Conservation (phyloP, 2,113 vertebrate species). For the Solea senegalensis region DNA sequence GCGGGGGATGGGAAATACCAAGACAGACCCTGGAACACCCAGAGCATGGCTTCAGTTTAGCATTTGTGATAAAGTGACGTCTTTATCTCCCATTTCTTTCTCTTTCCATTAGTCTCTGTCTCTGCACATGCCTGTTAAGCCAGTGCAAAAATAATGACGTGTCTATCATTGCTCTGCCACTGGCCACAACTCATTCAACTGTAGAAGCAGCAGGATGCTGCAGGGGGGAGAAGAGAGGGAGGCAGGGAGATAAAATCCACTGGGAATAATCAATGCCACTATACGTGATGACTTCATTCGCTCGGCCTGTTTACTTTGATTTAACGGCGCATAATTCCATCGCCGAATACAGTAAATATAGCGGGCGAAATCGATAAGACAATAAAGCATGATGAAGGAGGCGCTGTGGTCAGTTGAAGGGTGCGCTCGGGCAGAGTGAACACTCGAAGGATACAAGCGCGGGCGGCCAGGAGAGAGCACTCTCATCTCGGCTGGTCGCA, state of each 20-base stretch:
- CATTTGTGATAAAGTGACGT: constrained; percentile 47
- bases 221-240: constrained; percentile 12
- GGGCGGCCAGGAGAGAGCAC: constrained; percentile 33
- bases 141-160: constrained; percentile 60
- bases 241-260: constrained; percentile 38
- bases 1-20: constrained; percentile 56
- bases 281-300: constrained; percentile 67
- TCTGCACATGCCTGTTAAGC: constrained; percentile 26
- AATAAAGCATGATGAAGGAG: constrained; percentile 43
- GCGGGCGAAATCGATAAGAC: constrained; percentile 53
- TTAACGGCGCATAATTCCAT: constrained; percentile 63
- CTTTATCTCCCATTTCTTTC: constrained; percentile 21
- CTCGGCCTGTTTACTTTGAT: constrained; percentile 54
- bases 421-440: constrained; percentile 23
- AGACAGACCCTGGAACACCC: constrained; percentile 42
- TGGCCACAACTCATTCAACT: constrained; percentile 62
- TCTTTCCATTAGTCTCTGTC: constrained; percentile 11
- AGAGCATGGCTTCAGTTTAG: constrained; percentile 42
- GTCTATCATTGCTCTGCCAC: constrained; percentile 53
- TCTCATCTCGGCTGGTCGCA: constrained; percentile 53
- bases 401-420: constrained; percentile 50
- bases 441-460: constrained; percentile 22
- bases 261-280: constrained; percentile 66
- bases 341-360: constrained; percentile 59
- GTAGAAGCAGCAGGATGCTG: constrained; percentile 24